Evolutionary conservation across 2,888 invertebrate genomes (phyloP).

Genomic region (Fissipunctia ypsillon): DNA sequence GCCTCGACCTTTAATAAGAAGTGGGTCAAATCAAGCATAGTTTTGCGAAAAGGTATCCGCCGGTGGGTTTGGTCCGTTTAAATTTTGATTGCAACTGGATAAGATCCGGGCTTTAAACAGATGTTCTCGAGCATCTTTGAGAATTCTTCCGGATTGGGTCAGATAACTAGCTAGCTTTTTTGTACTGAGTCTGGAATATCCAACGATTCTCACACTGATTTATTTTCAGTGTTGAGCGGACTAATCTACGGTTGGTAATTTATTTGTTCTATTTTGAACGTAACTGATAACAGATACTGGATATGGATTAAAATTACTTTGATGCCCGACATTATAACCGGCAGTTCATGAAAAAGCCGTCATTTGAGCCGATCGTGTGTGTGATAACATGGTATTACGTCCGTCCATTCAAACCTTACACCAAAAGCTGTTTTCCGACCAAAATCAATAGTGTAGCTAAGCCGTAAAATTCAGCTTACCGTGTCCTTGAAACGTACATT

Average conservation of each 20-base stretch:
- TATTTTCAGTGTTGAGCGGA: not conserved
- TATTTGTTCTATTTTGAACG: not conserved
- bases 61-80: constrained; percentile 34
- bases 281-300: constrained; percentile 6
- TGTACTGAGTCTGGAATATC: not conserved
- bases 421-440: constrained; percentile 39
- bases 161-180: constrained; percentile 1
- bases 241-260: not conserved
- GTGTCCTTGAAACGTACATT: constrained; percentile 52
- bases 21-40: constrained; percentile 37
- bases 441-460: constrained; percentile 52
- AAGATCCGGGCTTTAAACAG: constrained; percentile 26
- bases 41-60: constrained; percentile 33
- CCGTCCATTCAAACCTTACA: constrained; percentile 39
- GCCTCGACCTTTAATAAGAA: constrained; percentile 21
- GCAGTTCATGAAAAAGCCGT: constrained; percentile 20
- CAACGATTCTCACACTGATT: not conserved
- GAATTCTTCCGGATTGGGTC: constrained; percentile 25
- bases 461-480: constrained; percentile 46
- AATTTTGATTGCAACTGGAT: constrained; percentile 43
- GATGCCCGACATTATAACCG: not conserved
- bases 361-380: constrained; percentile 25
- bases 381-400: constrained; percentile 24
- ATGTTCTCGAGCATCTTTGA: constrained; percentile 34
- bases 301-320: constrained; percentile 5